These are phyloP conservation scores for Escarpia spicata DNA, from an alignment of 2,888 invertebrate genomes.

Conservation along the genomic window DNA sequence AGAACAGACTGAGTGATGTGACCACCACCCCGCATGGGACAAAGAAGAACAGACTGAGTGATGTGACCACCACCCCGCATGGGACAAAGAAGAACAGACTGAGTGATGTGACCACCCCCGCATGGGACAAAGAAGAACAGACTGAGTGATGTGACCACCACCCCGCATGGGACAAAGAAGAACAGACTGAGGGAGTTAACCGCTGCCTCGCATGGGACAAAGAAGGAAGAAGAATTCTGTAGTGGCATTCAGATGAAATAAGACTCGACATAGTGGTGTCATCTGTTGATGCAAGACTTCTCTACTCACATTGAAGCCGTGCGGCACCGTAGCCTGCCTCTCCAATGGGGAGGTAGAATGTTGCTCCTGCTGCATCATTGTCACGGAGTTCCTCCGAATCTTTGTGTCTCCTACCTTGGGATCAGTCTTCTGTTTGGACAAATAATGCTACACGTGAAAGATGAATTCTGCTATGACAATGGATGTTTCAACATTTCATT, in stretches of 20 bases:
- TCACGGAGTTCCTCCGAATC: slow-evolving; percentile 61
- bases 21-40: no score
- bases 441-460: background rate
- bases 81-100: no score
- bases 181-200: no score
- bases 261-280: background rate
- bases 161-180: no score
- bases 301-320: slow-evolving; percentile 60
- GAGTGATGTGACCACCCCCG: no score
- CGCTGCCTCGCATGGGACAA: no score
- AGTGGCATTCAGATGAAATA: background rate
- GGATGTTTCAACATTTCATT: background rate
- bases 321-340: slow-evolving; percentile 61
- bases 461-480: background rate
- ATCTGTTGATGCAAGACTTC: background rate
- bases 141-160: no score
- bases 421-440: slow-evolving; percentile 20
- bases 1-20: no score
- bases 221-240: background rate
- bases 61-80: no score
- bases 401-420: slow-evolving; percentile 32
- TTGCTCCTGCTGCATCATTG: slow-evolving; percentile 54
- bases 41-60: no score
- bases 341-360: slow-evolving; percentile 41
- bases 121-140: no score